Percentiles rank a stretch among this genome's conserved stretches.
phyloP scores from a whole-genome alignment of 2,113 vertebrate species.

The Parus major region DNA sequence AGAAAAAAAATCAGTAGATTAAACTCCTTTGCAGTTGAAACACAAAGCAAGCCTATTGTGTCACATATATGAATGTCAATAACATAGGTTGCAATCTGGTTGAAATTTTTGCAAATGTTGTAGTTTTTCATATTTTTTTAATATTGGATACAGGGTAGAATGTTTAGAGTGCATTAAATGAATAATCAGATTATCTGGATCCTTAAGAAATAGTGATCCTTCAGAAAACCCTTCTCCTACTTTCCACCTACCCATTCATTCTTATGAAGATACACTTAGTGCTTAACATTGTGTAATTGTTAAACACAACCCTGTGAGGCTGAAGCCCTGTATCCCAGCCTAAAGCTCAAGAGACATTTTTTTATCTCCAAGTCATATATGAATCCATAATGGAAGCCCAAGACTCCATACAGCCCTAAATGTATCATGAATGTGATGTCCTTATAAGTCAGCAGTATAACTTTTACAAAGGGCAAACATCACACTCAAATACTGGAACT shows the following conservation, averaged over 20 bases:
- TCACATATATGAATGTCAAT: background rate
- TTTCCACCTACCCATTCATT: background rate
- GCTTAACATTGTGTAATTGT: background rate
- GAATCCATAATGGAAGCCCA: background rate
- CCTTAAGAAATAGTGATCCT: background rate
- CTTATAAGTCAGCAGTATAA: conserved; percentile 32
- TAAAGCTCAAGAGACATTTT: conserved; percentile 6
- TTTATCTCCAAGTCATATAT: background rate
- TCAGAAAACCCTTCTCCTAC: background rate
- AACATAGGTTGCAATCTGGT: background rate
- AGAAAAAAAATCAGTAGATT: background rate
- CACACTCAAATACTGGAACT: conserved; percentile 21
- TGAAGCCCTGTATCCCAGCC: background rate
- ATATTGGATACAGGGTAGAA: background rate
- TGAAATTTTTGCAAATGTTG: background rate
- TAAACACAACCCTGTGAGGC: background rate
- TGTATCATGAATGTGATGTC: background rate
- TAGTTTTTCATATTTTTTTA: background rate
- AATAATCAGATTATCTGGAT: background rate
- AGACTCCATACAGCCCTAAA: background rate
- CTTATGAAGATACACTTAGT: background rate
- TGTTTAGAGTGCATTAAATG: background rate
- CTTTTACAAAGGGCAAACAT: conserved; percentile 45
- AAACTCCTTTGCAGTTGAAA: background rate
- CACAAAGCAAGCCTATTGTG: background rate